Evolutionary conservation across 2,888 invertebrate species (phyloP), one percentile per base, ranked within the genome.

Genomic region (Unio delphinus): DNA sequence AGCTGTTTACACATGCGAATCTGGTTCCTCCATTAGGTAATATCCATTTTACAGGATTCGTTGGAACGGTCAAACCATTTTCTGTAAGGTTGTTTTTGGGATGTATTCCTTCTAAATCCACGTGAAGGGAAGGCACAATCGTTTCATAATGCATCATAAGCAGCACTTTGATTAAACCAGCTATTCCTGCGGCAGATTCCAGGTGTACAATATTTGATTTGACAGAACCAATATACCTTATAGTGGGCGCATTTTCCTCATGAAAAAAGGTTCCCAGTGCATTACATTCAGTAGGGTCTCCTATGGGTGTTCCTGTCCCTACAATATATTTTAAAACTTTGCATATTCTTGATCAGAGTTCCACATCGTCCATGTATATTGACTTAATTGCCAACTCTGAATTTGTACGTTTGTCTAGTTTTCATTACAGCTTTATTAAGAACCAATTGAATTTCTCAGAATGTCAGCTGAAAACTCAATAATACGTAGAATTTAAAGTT

Each of bases 201-300:
- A 78, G 68, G 64, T 86, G 85, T 11, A 84, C 85, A 56, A 86
- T 83, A 64, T 84, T 86, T 26, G 83, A 80, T 69, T 84, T 84
- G 3, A 83, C 82, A 1, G 85, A 86, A 1, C 85, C 85, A 15
- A 85, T 65, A 26, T 67, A 28, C 18, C 28, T 2, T 4, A 34
- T 7, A 8, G 26, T 7, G 59, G 26, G 15, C 26, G 11, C 2
- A 30, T 4, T 4, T 30, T 30, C 4, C 1, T 30, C 28, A 4
- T 30, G 4, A 26, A 80, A 74, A 26, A 74, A 69, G 18, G 55
- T 55, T 17, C 75, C 74, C 1, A 79, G 63, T 11, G 76, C 65
- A 60, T 76, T 77, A 17, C 64, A 65, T 71, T 81, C 81, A 23
- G 23, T 23, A 23, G 23, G 23, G 23, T 23, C 23, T 23, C 81